Evolutionary conservation across 2,113 vertebrate genomes (phyloP).

Genomic region (Pimephales promelas): DNA sequence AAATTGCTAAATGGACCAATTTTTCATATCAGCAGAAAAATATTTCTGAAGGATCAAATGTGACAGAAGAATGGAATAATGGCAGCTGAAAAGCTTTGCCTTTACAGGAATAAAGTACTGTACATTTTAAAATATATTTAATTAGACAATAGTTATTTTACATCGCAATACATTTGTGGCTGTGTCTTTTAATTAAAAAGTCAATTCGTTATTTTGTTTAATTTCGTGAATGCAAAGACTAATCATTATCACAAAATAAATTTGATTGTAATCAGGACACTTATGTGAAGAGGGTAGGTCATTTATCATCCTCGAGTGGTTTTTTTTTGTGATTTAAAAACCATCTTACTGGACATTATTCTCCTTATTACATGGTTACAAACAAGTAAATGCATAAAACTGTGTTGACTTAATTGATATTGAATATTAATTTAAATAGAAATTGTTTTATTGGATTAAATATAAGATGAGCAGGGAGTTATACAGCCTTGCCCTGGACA

Average conservation of each 20-base stretch:
- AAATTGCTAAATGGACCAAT: too few relatives aligned
- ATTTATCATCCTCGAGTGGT: neutral
- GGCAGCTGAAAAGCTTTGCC: too few relatives aligned
- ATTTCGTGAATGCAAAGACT: neutral
- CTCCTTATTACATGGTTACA: neutral
- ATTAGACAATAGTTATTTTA: too few relatives aligned
- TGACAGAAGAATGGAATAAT: too few relatives aligned
- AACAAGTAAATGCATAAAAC: neutral
- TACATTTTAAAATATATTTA: too few relatives aligned
- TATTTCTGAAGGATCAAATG: too few relatives aligned
- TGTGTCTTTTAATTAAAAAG: neutral
- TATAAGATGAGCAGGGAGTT: too few relatives aligned
- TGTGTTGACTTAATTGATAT: too few relatives aligned
- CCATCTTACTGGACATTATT: neutral
- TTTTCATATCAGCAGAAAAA: too few relatives aligned
- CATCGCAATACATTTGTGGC: neutral
- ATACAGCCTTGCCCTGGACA: too few relatives aligned
- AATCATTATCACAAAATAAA: neutral
- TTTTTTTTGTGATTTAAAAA: neutral
- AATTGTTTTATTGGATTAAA: neutral
- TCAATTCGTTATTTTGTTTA: neutral
- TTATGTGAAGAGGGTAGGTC: neutral
- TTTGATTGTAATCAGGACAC: neutral
- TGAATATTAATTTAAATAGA: too few relatives aligned
- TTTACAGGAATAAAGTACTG: too few relatives aligned